These are phyloP conservation scores for Falco cherrug DNA, from an alignment of 2,797 vertebrate genomes.

Conservation along the genomic window DNA sequence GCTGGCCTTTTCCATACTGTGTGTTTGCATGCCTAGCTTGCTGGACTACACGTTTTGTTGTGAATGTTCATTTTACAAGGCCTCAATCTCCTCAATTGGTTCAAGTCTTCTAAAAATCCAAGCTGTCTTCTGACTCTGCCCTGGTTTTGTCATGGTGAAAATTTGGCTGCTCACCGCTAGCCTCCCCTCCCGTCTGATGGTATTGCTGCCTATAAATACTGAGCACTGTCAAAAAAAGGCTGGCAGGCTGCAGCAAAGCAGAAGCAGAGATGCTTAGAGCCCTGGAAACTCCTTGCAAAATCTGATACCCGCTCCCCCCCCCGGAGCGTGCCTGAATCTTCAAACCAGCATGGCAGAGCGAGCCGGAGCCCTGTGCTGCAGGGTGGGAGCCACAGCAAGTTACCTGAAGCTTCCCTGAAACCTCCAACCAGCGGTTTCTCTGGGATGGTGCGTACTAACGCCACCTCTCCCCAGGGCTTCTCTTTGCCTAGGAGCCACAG, in stretches of 20 bases:
- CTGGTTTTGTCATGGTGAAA: neutral
- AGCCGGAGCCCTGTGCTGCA: neutral
- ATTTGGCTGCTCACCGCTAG: neutral
- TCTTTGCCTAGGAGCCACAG: neutral
- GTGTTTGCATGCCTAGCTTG: slow-evolving; percentile 27
- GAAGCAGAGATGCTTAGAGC: neutral
- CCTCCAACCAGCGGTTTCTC: neutral
- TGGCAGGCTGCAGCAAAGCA: slow-evolving; percentile 12
- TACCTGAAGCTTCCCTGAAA: neutral
- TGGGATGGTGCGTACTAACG: neutral
- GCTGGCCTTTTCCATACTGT: neutral
- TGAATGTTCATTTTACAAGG: neutral
- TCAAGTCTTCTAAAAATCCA: neutral
- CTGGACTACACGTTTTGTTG: neutral
- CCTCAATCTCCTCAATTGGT: neutral
- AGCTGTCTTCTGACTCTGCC: neutral
- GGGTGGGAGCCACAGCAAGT: neutral
- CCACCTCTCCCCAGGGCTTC: neutral
- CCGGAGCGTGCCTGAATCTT: neutral
- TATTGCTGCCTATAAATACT: neutral
- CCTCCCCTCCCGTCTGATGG: neutral
- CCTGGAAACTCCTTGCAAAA: neutral
- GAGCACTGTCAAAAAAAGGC: neutral
- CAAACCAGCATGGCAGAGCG: neutral
- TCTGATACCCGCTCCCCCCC: neutral